A percentile compares a stretch with the other conserved stretches of the same genome.
Conservation (phyloP, 1,140 invertebrate genomes). For the Apis dorsata region DNA sequence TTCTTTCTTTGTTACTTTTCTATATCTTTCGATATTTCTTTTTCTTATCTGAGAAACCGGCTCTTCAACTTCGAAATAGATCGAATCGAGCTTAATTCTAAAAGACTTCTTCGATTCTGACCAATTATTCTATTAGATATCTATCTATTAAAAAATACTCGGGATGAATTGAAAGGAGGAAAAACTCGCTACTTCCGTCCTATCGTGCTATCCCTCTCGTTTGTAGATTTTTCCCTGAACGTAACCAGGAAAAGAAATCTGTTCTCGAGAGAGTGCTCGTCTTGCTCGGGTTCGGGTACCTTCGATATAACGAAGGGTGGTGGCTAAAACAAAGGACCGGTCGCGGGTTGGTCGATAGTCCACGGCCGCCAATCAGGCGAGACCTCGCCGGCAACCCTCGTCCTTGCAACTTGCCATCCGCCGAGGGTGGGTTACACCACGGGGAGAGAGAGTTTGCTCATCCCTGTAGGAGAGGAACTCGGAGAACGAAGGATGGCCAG, state of each 20-base stretch:
- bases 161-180: too few species aligned
- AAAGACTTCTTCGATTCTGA: too few species aligned
- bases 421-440: constrained; percentile 59
- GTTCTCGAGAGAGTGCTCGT: constrained; percentile 50
- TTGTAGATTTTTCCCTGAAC: constrained; percentile 35
- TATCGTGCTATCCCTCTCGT: constrained; percentile 13
- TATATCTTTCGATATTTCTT: too few species aligned
- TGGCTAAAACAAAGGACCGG: constrained; percentile 78
- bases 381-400: constrained; percentile 72
- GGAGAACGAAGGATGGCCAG: constrained; percentile 61
- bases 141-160: not conserved
- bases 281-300: constrained; percentile 59
- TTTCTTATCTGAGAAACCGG: too few species aligned
- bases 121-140: not conserved
- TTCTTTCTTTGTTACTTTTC: not conserved
- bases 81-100: too few species aligned
- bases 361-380: constrained; percentile 77
- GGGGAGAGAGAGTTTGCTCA: constrained; percentile 65
- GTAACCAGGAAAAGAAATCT: constrained; percentile 47
- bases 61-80: too few species aligned
- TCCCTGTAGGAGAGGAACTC: constrained; percentile 64
- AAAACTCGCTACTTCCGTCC: not conserved
- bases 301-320: constrained; percentile 70
- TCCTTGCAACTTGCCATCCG: constrained; percentile 70
- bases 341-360: constrained; percentile 79